Evolutionary conservation across 1,140 invertebrate genomes (phyloP), one percentile per base, ranked within the genome.

Genomic region (Caenorhabditis tropicalis): DNA sequence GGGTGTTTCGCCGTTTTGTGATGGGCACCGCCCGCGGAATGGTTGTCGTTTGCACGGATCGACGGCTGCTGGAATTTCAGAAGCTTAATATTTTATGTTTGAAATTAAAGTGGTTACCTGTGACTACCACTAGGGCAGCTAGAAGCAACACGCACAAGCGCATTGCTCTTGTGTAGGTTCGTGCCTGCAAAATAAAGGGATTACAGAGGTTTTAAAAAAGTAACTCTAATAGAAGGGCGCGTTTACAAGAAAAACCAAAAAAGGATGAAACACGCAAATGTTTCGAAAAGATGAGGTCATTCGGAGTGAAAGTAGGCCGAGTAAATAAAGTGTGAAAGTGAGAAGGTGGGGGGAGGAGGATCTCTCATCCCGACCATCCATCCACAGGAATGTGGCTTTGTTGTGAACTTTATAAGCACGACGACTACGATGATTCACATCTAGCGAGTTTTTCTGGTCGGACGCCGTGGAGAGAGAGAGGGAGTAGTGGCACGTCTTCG

Each of bases 1-100:
- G 43, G 84, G 90, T 2, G 82, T 33, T 21, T 84, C 87, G 21
- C 86, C 86, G 49, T 83, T 84, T 16, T 70, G 80, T n/a, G 85
- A 79, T 16, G 90, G 90, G 79, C 90, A 91, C 82, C 90, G 33
- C 19, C 90, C 90, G 19, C 89, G 86, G 81, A 91, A 91, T 5
- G 90, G 87, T 79, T 91, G 90, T n/a, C 90, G 84, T 85, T 89
- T 89, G 79, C 90, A 91, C n/a, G 89, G 90, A 82, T 91, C 90
- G n/a, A 90, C 83, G 29, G 48, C 79, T 53, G 46, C 87, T 83
- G 48, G 31, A 48, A 46, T 16, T 1, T 74, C 1, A 43, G 21
- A 80, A 49, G 56, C 29, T 33, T 53, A 0, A 1, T 16, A 19
- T 36, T 29, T 9, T 0, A 7, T 31, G 31, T 19, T 4, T n/a